phyloP scores from a whole-genome alignment of 2,888 invertebrate genomes.

The Chymomyza caudatula region DNA sequence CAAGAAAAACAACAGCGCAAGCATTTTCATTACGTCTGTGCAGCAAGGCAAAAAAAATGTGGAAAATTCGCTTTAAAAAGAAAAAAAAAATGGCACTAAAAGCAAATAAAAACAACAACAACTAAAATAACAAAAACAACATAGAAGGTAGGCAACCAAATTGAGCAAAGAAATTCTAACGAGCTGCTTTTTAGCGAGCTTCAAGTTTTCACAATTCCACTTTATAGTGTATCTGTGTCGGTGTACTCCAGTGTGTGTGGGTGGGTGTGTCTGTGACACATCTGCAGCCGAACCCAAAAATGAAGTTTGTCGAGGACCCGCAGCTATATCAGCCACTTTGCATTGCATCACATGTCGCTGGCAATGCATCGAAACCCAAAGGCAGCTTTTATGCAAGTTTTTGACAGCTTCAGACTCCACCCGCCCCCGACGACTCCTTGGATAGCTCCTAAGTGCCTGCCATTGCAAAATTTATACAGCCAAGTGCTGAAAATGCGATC shows the following conservation, averaged over 20 bases:
- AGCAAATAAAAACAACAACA: neutral
- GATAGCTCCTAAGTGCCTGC: neutral
- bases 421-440: neutral
- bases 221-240: neutral
- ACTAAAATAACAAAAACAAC: neutral
- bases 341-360: slow-evolving; percentile 24
- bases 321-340: slow-evolving; percentile 9
- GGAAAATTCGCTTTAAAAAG: slow-evolving; percentile 42
- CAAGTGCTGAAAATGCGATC: neutral
- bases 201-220: slow-evolving; percentile 9
- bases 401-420: neutral
- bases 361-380: slow-evolving; percentile 17
- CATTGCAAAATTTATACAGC: neutral
- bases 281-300: neutral
- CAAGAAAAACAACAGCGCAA: slow-evolving; percentile 16
- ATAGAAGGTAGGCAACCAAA: slow-evolving; percentile 4
- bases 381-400: slow-evolving; percentile 30
- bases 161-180: slow-evolving; percentile 17
- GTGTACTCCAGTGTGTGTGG: neutral
- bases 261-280: neutral
- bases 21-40: slow-evolving; percentile 58
- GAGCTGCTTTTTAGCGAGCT: slow-evolving; percentile 33
- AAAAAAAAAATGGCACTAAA: slow-evolving; percentile 3
- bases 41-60: slow-evolving; percentile 39
- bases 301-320: neutral